Percentiles rank a stretch among this genome's conserved stretches.
phyloP scores from a whole-genome alignment of 2,797 vertebrate species.

The Nothura maculosa region DNA sequence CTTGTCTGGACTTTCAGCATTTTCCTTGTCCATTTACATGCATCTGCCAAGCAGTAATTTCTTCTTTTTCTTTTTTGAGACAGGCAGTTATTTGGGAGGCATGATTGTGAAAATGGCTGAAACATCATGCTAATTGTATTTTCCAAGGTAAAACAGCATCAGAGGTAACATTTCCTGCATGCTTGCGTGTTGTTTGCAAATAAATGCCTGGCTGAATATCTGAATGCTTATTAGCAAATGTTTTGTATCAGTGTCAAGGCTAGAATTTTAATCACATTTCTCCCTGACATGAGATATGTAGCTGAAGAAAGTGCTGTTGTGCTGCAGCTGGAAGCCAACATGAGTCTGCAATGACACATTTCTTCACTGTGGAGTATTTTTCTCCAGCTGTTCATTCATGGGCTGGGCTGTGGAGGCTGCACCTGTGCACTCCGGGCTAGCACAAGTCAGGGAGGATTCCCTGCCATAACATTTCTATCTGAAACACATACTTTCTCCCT shows the following conservation, averaged over 20 bases:
- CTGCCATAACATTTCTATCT: slow-evolving; percentile 43
- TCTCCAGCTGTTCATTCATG: slow-evolving; percentile 12
- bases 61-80: neutral
- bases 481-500: slow-evolving; percentile 38
- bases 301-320: slow-evolving; percentile 25
- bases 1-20: neutral
- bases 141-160: neutral
- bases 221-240: slow-evolving; percentile 6
- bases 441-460: slow-evolving; percentile 28
- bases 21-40: neutral
- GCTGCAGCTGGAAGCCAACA: slow-evolving; percentile 40
- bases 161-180: neutral
- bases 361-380: slow-evolving; percentile 8
- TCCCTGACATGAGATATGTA: slow-evolving; percentile 10
- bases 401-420: neutral
- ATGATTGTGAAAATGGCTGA: neutral
- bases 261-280: slow-evolving; percentile 54
- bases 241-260: neutral
- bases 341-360: slow-evolving; percentile 17
- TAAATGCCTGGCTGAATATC: slow-evolving; percentile 1
- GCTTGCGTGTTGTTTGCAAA: neutral
- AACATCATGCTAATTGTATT: neutral
- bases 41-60: neutral
- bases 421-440: slow-evolving; percentile 7
- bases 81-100: fast-evolving